Percentiles rank a stretch among this genome's conserved stretches.
Conservation (phyloP, 2,797 vertebrate genomes). For the Anas capensis region DNA sequence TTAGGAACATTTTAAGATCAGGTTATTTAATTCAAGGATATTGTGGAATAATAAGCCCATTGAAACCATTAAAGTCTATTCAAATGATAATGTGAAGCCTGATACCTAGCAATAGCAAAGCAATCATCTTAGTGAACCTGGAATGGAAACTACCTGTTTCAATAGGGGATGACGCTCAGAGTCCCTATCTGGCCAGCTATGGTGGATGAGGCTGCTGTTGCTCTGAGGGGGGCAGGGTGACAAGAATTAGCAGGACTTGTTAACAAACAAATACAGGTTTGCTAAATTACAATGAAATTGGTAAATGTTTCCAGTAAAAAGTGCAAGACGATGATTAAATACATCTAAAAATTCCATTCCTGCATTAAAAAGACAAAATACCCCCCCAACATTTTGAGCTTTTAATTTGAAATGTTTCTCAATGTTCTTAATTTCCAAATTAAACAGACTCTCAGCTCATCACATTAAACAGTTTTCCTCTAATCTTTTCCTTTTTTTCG, state of each 20-base stretch:
- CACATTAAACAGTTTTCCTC: neutral
- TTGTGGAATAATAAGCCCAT: neutral
- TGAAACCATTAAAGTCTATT: neutral
- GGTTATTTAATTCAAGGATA: neutral
- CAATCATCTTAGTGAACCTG: neutral
- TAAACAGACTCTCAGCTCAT: neutral
- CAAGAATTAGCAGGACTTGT: neutral
- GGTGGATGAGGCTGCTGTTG: rapidly evolving
- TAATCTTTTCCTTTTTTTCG: neutral
- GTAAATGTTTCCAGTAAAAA: neutral
- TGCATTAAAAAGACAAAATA: neutral
- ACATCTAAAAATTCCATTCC: neutral
- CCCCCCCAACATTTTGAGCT: neutral
- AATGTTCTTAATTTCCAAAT: neutral
- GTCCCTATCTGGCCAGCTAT: neutral
- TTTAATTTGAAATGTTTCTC: neutral
- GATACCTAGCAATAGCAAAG: neutral
- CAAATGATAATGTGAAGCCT: rapidly evolving
- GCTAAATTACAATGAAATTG: neutral
- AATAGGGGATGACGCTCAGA: neutral
- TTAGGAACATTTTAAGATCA: neutral
- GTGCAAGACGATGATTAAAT: neutral
- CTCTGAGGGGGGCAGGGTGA: neutral
- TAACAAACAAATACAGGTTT: neutral
- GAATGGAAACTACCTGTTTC: neutral